These are phyloP conservation scores for Homarus americanus DNA, from an alignment of 1,140 invertebrate genomes.

Conservation along the genomic window DNA sequence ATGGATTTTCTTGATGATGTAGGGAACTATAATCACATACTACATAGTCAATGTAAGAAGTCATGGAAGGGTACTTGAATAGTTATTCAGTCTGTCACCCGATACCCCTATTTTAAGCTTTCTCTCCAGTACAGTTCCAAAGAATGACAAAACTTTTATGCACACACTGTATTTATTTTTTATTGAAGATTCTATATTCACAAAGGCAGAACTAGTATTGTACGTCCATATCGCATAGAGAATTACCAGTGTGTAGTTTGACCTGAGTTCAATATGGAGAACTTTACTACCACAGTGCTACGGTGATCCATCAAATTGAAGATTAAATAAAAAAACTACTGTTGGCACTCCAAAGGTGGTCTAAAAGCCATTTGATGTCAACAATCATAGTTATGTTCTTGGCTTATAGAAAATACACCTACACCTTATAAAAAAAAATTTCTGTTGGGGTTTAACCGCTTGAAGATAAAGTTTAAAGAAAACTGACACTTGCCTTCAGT, in stretches of 20 bases:
- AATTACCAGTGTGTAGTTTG: slow-evolving; percentile 38
- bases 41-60: too few species aligned
- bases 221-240: background rate
- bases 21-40: too few species aligned
- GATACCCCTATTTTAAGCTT: too few species aligned
- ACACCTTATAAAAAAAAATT: background rate
- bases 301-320: background rate
- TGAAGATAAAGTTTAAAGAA: background rate
- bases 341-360: slow-evolving; percentile 29
- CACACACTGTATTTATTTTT: background rate
- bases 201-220: background rate
- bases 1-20: too few species aligned
- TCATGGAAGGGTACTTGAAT: too few species aligned
- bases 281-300: slow-evolving; percentile 1
- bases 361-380: background rate
- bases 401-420: background rate
- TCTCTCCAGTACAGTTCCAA: too few species aligned
- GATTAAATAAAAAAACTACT: slow-evolving; percentile 19
- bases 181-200: background rate
- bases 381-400: background rate
- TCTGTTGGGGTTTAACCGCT: background rate
- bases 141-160: too few species aligned
- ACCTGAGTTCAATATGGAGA: slow-evolving; percentile 42
- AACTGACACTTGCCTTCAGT: background rate
- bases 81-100: too few species aligned